Evolutionary conservation across 1,140 invertebrate genomes (phyloP), one percentile per base, ranked within the genome.

Genomic region (Diorhabda sublineata): DNA sequence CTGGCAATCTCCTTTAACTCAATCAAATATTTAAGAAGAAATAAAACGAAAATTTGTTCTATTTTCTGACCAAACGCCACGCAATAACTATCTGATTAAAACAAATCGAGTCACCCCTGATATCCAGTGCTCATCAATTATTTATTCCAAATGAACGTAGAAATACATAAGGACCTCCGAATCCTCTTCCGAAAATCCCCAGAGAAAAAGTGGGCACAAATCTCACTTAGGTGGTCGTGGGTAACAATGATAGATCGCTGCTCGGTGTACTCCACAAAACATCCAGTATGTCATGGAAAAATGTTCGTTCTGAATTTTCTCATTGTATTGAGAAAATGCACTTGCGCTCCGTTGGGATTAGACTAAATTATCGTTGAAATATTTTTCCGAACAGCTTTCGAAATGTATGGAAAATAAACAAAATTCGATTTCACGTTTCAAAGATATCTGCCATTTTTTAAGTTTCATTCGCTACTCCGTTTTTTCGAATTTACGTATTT

Each of bases 171-270:
- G 43, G 45, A 45, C 11, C 11, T 26, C 45, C 6, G 47, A n/a
- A n/a, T 52, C 47, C 47, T 52, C 47, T 52, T 2, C 6, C 3
- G 47, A 42, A 11, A n/a, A n/a, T 67, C 66, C 58, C 66, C n/a
- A 41, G 66, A 52, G 66, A 42, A 9, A 57, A 44, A 42, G 45
- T 58, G 41, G 58, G 66, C 66, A 67, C 66, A 67, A 67, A 67
- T 67, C 66, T 67, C 66, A 67, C 66, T 67, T 67, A 67, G 66
- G 11, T 61, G 44, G 66, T 58, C 66, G 58, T 59, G 64, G 66
- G 66, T 59, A 60, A 67, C 66, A 67, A 67, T 67, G 66, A 67
- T 61, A 43, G 66, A 67, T 67, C 66, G 59, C 57, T 26, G 11
- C 11, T 67, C 6, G 11, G 62, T 56, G 3, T 42, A 41, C 9